phyloP scores from a whole-genome alignment of 2,888 invertebrate species.

The Capitulum mitella region DNA sequence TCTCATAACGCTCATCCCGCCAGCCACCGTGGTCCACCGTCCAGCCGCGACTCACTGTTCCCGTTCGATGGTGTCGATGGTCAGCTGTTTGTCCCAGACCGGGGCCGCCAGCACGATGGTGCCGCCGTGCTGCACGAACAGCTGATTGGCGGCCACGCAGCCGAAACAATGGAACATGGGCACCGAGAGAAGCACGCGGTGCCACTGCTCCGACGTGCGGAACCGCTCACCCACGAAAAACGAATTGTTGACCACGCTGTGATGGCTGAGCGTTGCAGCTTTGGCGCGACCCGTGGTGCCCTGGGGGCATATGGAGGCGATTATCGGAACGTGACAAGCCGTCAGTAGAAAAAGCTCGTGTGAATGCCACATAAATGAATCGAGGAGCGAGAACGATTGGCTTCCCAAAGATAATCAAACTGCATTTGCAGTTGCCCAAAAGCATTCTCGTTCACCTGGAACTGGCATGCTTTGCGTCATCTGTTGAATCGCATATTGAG shows the following conservation, averaged over 20 bases:
- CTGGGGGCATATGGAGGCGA: too few species aligned
- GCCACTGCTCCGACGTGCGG: conserved; percentile 34
- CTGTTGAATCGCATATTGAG: too few species aligned
- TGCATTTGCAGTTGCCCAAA: too few species aligned
- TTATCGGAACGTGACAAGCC: too few species aligned
- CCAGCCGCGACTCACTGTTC: background rate
- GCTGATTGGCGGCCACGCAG: conserved; percentile 45
- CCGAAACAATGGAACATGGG: conserved; percentile 80
- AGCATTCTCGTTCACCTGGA: too few species aligned
- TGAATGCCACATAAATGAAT: too few species aligned
- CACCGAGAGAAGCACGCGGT: conserved; percentile 51
- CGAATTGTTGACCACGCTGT: conserved; percentile 63
- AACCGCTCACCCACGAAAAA: background rate
- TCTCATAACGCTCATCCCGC: too few species aligned
- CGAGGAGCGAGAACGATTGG: too few species aligned
- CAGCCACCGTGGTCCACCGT: too few species aligned
- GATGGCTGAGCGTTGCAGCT: conserved; percentile 63
- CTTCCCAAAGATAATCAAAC: too few species aligned
- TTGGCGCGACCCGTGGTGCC: conserved; percentile 74
- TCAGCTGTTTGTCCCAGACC: background rate
- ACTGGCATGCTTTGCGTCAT: too few species aligned
- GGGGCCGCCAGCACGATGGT: background rate
- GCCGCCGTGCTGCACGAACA: background rate
- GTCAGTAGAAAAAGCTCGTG: too few species aligned
- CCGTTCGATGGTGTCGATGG: background rate